phyloP scores from a whole-genome alignment of 2,888 invertebrate genomes.

The Drosophila incognita region DNA sequence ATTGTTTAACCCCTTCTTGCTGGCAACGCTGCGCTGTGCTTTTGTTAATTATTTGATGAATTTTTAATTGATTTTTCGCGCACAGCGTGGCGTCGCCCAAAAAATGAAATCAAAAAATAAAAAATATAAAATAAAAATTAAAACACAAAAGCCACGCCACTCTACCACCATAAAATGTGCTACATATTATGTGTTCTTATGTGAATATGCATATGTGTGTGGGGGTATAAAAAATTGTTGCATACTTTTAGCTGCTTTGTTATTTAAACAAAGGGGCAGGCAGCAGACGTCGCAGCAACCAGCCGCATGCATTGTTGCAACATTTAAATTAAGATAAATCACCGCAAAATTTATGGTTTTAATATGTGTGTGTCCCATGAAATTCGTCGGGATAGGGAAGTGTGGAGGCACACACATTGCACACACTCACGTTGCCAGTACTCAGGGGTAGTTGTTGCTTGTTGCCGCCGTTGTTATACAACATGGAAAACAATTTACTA shows the following conservation, averaged over 20 bases:
- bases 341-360: slow-evolving; percentile 84
- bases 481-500: slow-evolving; percentile 83
- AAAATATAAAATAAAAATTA: slow-evolving; percentile 32
- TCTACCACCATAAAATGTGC: slow-evolving; percentile 39
- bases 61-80: slow-evolving; percentile 83
- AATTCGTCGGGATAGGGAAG: slow-evolving; percentile 1
- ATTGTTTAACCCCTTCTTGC: slow-evolving; percentile 74
- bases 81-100: slow-evolving; percentile 59
- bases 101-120: slow-evolving; percentile 23
- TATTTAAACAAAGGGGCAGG: slow-evolving; percentile 69
- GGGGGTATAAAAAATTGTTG: slow-evolving; percentile 56
- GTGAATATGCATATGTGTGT: slow-evolving; percentile 9
- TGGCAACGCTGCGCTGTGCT: slow-evolving; percentile 59
- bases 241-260: slow-evolving; percentile 79
- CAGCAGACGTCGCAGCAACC: slow-evolving; percentile 53
- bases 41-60: slow-evolving; percentile 84
- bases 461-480: slow-evolving; percentile 78
- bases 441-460: slow-evolving; percentile 61
- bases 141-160: slow-evolving; percentile 41
- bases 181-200: slow-evolving; percentile 29
- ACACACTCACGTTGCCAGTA: neutral
- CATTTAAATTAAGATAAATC: slow-evolving; percentile 85
- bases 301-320: slow-evolving; percentile 79
- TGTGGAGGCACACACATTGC: neutral
- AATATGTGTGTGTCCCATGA: slow-evolving; percentile 57